Base-by-base conservation (phyloP, 92 coral and sea anemone genomes). In the Palythoa grandiflora region DNA sequence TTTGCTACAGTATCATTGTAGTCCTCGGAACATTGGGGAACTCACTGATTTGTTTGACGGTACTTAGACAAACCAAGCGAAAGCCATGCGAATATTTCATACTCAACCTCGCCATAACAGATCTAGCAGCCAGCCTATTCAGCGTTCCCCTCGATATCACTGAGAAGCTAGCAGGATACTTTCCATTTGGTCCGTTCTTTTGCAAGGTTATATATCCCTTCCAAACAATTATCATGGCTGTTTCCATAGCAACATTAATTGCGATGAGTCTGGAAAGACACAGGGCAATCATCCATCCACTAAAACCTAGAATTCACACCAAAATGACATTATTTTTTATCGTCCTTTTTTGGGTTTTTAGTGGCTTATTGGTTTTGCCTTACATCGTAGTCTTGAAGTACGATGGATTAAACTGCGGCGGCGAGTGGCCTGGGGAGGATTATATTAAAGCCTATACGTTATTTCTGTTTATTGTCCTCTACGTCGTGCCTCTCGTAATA, bases 231-330 rank as follows among this genome's bases (percentile, higher is more conserved):
- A 85, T 93, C 36, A 89, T 93, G 94, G 87, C 89, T 0, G 84
- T 90, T 52, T 93, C 96, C 28, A 90, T 93, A 17, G 55, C 90
- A n/a, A 93, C 96, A 36, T 80, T 93, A 11, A 68, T 93, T 81
- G 87, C 87, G 40, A 52, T 93, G 71, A 89, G 96, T 75, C 11
- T 78, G 0, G 96, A 93, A 66, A 68, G 94, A 38, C 88, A 91
- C 68, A 72, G 91, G 19, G 95, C 94, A 14, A 92, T 96, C 35
- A 91, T 94, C 10, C 92, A 90, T 5, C 98, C 98, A n/a, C 79
- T 96, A 2, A 88, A 91, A 75, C 93, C 91, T 5, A 75, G 84
- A 63, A 71, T 93, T 7, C 73, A 89, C 9, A 74, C 75, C 7
- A 88, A 80, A 17, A 80, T 76, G 39, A 91, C 92, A 15, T 60